phyloP scores from a whole-genome alignment of 2,888 invertebrate genomes.

The Apodemia zela region DNA sequence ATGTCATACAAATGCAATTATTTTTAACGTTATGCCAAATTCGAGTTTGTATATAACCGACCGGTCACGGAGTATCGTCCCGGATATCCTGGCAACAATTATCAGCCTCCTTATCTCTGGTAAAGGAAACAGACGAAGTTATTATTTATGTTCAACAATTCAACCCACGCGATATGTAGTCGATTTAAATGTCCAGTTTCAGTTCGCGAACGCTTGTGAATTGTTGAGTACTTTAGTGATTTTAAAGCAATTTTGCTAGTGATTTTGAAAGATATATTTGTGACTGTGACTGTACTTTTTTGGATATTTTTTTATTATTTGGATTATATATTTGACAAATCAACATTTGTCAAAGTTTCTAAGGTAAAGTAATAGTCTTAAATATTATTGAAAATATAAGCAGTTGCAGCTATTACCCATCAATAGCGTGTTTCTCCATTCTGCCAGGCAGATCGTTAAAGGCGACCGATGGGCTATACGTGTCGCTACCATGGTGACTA shows the following conservation, averaged over 20 bases:
- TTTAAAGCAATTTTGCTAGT: neutral
- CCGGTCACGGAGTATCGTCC: slow-evolving; percentile 64
- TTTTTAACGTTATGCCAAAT: neutral
- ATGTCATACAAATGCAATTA: slow-evolving; percentile 9
- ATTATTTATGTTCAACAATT: slow-evolving; percentile 61
- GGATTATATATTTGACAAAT: too few relatives aligned
- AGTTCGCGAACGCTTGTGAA: slow-evolving; percentile 42
- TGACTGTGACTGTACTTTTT: neutral
- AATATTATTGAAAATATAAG: too few relatives aligned
- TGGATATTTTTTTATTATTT: neutral
- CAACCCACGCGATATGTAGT: slow-evolving; percentile 44
- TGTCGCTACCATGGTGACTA: too few relatives aligned
- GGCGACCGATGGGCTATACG: too few relatives aligned
- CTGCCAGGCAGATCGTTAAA: too few relatives aligned
- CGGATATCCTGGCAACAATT: slow-evolving; percentile 69
- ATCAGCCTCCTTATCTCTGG: slow-evolving; percentile 49
- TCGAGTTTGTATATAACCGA: slow-evolving; percentile 32
- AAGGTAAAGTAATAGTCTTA: too few relatives aligned
- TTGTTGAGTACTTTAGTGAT: slow-evolving; percentile 31
- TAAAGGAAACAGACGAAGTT: slow-evolving; percentile 70
- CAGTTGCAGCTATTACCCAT: too few relatives aligned
- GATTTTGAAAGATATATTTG: neutral
- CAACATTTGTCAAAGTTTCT: too few relatives aligned
- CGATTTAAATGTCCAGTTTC: slow-evolving; percentile 52
- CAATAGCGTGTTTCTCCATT: too few relatives aligned